These are phyloP conservation scores for Gouania willdenowi DNA, from an alignment of 2,797 vertebrate genomes.

Conservation along the genomic window DNA sequence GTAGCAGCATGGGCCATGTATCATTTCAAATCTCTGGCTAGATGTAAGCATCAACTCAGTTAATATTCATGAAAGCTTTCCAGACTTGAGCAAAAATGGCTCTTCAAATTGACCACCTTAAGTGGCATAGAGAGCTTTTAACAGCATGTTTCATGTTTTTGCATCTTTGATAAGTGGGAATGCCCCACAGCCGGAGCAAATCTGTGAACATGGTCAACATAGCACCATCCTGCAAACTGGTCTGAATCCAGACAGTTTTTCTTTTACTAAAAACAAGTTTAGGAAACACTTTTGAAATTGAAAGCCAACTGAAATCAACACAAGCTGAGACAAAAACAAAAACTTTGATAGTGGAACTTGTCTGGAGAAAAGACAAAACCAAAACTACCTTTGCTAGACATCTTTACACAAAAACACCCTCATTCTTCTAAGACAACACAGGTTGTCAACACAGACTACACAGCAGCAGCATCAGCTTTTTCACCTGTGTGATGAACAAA, in stretches of 20 bases:
- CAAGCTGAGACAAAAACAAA: background rate
- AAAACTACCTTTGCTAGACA: background rate
- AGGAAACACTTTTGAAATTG: slow-evolving; percentile 3
- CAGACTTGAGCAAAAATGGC: slow-evolving; percentile 24
- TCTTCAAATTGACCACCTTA: slow-evolving; percentile 23
- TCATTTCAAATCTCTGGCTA: slow-evolving; percentile 24
- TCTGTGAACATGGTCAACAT: slow-evolving; percentile 29
- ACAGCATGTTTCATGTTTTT: slow-evolving; percentile 41
- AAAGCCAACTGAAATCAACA: slow-evolving; percentile 12
- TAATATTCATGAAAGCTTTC: slow-evolving; percentile 34
- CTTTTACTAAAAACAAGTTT: too few species aligned
- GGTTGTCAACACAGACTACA: background rate
- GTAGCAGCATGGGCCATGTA: background rate
- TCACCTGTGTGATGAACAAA: background rate
- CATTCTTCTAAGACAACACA: background rate
- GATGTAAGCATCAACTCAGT: slow-evolving; percentile 18
- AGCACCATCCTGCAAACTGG: slow-evolving; percentile 19
- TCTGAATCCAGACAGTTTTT: background rate
- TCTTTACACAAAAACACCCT: background rate
- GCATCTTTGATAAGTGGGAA: slow-evolving; percentile 40
- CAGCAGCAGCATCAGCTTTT: background rate
- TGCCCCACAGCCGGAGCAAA: slow-evolving; percentile 21
- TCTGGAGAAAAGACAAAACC: background rate
- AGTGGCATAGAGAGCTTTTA: background rate
- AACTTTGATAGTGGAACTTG: background rate